Base-by-base conservation (phyloP, 37 sponge, comb jelly and placozoan species). In the Diacarnus erythraeanus region DNA sequence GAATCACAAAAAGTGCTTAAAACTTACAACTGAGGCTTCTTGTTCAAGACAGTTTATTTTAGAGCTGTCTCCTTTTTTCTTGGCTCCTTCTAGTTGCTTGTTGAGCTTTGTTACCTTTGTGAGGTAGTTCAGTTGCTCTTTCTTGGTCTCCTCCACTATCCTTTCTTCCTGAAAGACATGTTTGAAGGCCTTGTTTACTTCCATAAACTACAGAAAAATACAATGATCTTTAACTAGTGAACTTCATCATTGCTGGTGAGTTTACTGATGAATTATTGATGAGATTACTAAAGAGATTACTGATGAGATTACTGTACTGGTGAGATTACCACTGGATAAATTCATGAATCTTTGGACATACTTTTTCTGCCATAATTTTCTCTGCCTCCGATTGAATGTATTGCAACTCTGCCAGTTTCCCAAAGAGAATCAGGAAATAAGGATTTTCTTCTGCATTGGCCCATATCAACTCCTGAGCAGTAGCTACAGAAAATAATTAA, bases 351-450 rank as follows among this genome's bases (percentile, higher is more conserved):
- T n/a, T n/a, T n/a, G n/a, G n/a, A n/a, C n/a, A 2, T 30, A 65
- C 66, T 35, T 65, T 65, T 6, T 65, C 34, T 31, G 66, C 66
- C 66, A 65, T 65, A 34, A 18, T 31, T 3, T 65, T 65, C 66
- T 65, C 66, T 30, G 66, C 66, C 66, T 65, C 66, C 33, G 66
- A 65, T 3, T 65, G 34, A 17, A 65, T 65, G 35, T 30, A 65
- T 35, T 65, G 34, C 15, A 83, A 47, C 58, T 83, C 84, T 26
- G 84, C 84, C 35, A 83, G 71, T 21, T 61, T 61, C 10, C 84
- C 77, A 76, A 83, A 83, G 56, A 83, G 70, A 41, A 42, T 27
- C 56, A 83, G 47, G 20, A 83, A n/a, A 38, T 34, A 56, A 15
- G 56, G 71, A 35, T 76, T 58, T 0, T 68, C 77, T 22, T 83